These are phyloP conservation scores for Proterorhinus semilunaris DNA, from an alignment of 2,113 vertebrate genomes.

Conservation along the genomic window DNA sequence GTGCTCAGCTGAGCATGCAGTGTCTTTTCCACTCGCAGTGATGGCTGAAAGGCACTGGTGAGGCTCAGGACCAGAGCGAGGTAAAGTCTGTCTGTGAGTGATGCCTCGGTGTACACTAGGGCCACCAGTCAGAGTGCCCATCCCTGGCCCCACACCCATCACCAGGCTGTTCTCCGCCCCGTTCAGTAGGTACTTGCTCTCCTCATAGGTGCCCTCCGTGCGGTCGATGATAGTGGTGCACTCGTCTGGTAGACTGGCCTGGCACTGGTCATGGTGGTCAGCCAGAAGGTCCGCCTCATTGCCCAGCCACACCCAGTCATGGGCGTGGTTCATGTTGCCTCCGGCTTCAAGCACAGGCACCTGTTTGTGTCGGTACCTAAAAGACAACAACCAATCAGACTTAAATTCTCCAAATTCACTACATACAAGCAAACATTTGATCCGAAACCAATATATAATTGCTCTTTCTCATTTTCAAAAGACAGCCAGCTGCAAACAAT, in stretches of 20 bases:
- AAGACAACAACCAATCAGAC: neutral
- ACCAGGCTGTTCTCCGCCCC: conserved; percentile 77
- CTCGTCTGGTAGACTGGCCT: conserved; percentile 81
- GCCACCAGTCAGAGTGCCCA: conserved; percentile 46
- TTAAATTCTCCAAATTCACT: neutral
- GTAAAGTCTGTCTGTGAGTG: conserved; percentile 78
- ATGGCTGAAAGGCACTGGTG: conserved; percentile 76
- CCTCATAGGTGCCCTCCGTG: conserved; percentile 85
- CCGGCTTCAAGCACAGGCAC: conserved; percentile 88
- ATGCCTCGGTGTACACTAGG: conserved; percentile 55
- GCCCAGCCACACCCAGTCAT: conserved; percentile 97
- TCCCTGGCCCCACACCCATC: conserved; percentile 74
- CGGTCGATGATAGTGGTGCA: conserved; percentile 88
- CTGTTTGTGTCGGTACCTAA: conserved; percentile 90
- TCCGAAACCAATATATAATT: neutral
- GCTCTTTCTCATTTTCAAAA: neutral
- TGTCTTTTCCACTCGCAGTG: conserved; percentile 78
- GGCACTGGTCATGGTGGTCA: conserved; percentile 83
- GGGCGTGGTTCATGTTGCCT: conserved; percentile 91
- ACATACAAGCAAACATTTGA: neutral
- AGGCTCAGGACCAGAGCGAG: conserved; percentile 83
- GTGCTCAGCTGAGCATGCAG: conserved; percentile 75
- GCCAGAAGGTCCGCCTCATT: conserved; percentile 90
- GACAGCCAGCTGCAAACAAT: too few relatives aligned
- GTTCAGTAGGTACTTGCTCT: conserved; percentile 93